phyloP scores from a whole-genome alignment of 2,888 invertebrate species.

The Idaea aversata region DNA sequence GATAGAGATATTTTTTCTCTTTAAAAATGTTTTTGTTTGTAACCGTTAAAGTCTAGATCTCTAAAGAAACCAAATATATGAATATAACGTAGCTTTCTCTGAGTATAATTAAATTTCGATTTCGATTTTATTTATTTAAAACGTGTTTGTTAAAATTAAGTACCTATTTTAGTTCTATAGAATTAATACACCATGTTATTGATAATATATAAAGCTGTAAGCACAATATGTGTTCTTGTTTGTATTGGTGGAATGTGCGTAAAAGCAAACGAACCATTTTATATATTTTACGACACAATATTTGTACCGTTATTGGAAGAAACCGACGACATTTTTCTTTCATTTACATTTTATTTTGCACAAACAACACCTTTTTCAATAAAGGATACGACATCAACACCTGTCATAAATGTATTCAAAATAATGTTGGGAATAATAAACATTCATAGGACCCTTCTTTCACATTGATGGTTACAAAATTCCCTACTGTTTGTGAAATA shows the following conservation, averaged over 20 bases:
- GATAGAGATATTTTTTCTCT: not conserved
- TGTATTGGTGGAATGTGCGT: not conserved
- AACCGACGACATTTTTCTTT: constrained; percentile 42
- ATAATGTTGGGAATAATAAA: constrained; percentile 51
- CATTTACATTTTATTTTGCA: constrained; percentile 50
- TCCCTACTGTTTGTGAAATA: not conserved
- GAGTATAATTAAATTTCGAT: constrained; percentile 12
- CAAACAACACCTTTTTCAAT: constrained; percentile 48
- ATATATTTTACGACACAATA: not conserved
- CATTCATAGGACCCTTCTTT: not conserved
- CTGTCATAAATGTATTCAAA: constrained; percentile 62
- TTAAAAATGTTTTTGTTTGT: constrained; percentile 21
- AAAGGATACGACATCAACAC: constrained; percentile 54
- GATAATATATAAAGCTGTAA: not conserved
- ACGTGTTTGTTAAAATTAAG: not conserved
- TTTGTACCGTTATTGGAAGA: not conserved
- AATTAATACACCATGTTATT: not conserved
- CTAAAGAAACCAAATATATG: not conserved
- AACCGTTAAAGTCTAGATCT: not conserved
- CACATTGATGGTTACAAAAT: not conserved
- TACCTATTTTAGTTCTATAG: not conserved
- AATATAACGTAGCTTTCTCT: constrained; percentile 6
- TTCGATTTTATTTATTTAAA: constrained; percentile 2
- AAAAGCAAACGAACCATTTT: not conserved
- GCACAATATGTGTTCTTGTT: not conserved